Evolutionary conservation across 2,797 vertebrate genomes (phyloP).

Genomic region (Sorex maritimensis): DNA sequence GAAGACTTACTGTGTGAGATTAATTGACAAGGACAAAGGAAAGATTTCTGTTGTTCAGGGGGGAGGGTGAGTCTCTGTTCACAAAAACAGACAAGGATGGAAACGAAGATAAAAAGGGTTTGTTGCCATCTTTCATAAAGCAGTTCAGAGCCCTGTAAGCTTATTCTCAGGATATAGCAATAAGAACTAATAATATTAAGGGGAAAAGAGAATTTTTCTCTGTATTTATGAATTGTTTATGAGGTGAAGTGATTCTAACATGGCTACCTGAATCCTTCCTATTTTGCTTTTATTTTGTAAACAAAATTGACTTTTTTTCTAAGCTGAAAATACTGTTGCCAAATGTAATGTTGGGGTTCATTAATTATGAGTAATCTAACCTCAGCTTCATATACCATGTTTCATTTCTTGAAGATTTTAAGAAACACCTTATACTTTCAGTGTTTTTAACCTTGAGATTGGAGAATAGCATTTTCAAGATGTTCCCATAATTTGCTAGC

Average conservation of each 20-base stretch:
- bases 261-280: neutral
- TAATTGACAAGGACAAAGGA: neutral
- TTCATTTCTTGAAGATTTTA: conserved; percentile 25
- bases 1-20: neutral
- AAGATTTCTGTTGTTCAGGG: neutral
- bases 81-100: neutral
- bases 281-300: conserved; percentile 67
- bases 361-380: neutral
- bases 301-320: conserved; percentile 24
- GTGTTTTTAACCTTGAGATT: conserved; percentile 43
- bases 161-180: neutral
- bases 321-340: conserved; percentile 61
- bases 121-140: neutral
- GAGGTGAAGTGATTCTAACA: neutral
- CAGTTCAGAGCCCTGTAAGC: neutral
- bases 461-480: conserved; percentile 63
- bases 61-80: neutral
- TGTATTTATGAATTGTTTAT: conserved; percentile 1
- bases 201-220: neutral
- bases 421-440: conserved; percentile 62
- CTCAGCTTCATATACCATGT: neutral
- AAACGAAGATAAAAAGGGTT: neutral
- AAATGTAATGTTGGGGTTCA: neutral
- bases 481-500: conserved; percentile 5
- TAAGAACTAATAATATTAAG: neutral